phyloP scores from a whole-genome alignment of 1,140 invertebrate genomes.

The Vanessa tameamea region DNA sequence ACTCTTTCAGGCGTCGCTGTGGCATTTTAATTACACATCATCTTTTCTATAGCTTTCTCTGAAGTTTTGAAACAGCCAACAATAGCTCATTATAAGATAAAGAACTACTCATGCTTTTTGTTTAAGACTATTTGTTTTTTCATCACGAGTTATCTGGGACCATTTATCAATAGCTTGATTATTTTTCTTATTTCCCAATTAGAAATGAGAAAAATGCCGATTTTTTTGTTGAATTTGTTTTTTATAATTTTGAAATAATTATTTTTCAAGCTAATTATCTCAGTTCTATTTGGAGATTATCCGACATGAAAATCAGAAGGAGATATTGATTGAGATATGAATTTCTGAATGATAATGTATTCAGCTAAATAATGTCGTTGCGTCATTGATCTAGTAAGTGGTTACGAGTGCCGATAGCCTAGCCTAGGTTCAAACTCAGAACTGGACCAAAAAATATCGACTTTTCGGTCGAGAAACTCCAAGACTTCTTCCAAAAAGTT shows the following conservation, averaged over 20 bases:
- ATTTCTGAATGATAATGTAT: no score
- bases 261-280: no score
- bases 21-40: slow-evolving; percentile 12
- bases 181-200: neutral
- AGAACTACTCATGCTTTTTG: slow-evolving; percentile 8
- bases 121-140: neutral
- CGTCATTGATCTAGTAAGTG: no score
- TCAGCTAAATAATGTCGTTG: no score
- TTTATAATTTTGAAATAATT: neutral
- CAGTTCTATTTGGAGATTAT: no score
- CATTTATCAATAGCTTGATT: neutral
- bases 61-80: slow-evolving; percentile 9
- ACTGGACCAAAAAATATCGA: no score
- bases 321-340: no score
- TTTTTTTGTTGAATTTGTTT: neutral
- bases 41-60: slow-evolving; percentile 12
- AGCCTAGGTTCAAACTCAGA: no score
- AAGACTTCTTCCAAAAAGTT: no score
- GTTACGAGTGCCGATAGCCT: no score
- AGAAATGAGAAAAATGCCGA: neutral
- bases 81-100: slow-evolving; percentile 15
- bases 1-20: slow-evolving; percentile 3
- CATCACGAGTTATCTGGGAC: neutral
- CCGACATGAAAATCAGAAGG: no score
- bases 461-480: no score